Base-by-base conservation (phyloP, 2,797 vertebrate genomes). In the Chrosomus eos region DNA sequence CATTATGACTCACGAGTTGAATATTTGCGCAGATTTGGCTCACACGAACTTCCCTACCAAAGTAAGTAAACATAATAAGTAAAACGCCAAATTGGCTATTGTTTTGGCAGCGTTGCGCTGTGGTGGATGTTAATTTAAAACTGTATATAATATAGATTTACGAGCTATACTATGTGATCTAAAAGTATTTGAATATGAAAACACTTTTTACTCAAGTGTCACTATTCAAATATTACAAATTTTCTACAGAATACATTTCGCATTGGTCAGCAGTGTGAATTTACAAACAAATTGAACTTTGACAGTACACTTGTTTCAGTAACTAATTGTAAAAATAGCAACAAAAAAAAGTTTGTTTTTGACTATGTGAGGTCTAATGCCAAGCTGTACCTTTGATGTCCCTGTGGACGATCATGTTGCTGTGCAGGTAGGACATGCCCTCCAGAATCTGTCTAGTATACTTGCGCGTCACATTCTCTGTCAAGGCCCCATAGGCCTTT, bases 371-470 rank as follows among this genome's bases (percentile, higher is more conserved):
- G 21, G 18, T 58, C 60, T 23, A 67, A 64, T 7, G 45, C 13
- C 33, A 78, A 4, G 38, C 18, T 1, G 43, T 85, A 99, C 98
- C 98, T 94, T 99, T 99, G 89, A 99, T 99, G 94, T 99, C 98
- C 87, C 98, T 94, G 94, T 99, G 98, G 89, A 99, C 98, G n/a
- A 99, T 99, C 98, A 99, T 99, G 94, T 99, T 99, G 94, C 98
- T 98, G 92, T 99, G 98, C 78, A 99, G 95, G 89, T 99, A 99
- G 0, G 97, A 98, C 94, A 99, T 96, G 75, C 98, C 98, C 92
- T 99, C 97, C 66, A 99, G 94, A 90, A 99, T 99, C 95, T 99
- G 98, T 85, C 97, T 94, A 0, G 98, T 98, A 87, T 99, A 99
- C 89, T 97, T 99, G 33, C 98, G 96, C 18, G 98, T 99, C 78